Conservation (phyloP, 2,888 invertebrate genomes). For the Altica lythri region DNA sequence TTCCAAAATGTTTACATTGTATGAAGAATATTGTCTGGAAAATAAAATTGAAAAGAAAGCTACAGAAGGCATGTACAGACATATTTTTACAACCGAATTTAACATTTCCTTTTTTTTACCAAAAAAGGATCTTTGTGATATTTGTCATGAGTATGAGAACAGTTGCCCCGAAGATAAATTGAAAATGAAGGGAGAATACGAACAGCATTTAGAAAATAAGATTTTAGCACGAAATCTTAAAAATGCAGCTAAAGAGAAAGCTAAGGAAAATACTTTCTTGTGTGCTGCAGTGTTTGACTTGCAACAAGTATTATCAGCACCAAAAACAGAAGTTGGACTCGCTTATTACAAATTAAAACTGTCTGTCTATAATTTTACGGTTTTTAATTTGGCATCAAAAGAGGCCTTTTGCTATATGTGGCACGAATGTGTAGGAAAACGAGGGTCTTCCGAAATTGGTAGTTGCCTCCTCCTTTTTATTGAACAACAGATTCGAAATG, state of each 20-base stretch:
- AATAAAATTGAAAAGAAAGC: too few relatives aligned
- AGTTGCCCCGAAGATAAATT: slow-evolving; percentile 26
- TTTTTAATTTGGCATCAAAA: slow-evolving; percentile 23
- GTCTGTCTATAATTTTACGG: too few relatives aligned
- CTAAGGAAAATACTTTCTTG: background rate
- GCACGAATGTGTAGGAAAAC: slow-evolving; percentile 29
- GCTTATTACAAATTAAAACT: slow-evolving; percentile 17
- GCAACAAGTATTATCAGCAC: slow-evolving; percentile 5
- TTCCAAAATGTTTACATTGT: too few relatives aligned
- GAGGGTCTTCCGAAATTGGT: slow-evolving; percentile 31
- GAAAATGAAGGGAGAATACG: slow-evolving; percentile 29
- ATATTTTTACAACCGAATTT: too few relatives aligned
- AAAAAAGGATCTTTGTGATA: slow-evolving; percentile 38
- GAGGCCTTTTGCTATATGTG: slow-evolving; percentile 32
- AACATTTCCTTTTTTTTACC: slow-evolving; percentile 42
- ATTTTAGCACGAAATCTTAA: slow-evolving; percentile 38
- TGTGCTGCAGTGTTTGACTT: slow-evolving; percentile 29
- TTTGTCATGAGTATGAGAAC: slow-evolving; percentile 29
- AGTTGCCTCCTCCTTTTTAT: slow-evolving; percentile 17
- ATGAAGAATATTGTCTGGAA: too few relatives aligned
- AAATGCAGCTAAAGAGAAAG: slow-evolving; percentile 22
- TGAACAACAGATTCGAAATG: background rate
- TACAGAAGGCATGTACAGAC: too few relatives aligned
- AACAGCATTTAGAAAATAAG: slow-evolving; percentile 38
- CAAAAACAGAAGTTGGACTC: slow-evolving; percentile 27